Conservation (phyloP, 2,888 invertebrate genomes). For the Epirrhoe tristata region DNA sequence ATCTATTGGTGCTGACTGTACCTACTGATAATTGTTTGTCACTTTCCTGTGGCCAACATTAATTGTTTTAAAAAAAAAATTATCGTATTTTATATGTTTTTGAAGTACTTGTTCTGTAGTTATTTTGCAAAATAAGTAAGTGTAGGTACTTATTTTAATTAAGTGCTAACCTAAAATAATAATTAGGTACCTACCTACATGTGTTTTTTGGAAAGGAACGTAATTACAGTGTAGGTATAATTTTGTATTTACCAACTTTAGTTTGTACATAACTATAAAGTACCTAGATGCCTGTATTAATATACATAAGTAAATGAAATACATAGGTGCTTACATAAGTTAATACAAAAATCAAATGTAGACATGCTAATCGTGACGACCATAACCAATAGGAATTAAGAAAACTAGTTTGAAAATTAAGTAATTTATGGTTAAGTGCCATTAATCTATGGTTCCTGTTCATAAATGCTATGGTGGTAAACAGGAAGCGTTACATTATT, state of each 20-base stretch:
- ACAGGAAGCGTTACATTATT: constrained; percentile 22
- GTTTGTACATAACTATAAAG: background rate
- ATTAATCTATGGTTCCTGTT: constrained; percentile 19
- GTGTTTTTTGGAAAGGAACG: background rate
- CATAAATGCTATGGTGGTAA: constrained; percentile 22
- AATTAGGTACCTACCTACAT: background rate
- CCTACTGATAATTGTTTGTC: constrained; percentile 20
- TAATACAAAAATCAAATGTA: background rate
- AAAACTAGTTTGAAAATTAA: constrained; percentile 16
- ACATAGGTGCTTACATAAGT: background rate
- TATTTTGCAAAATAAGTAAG: background rate
- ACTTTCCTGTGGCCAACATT: constrained; percentile 18
- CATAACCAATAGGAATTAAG: background rate
- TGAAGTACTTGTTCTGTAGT: background rate
- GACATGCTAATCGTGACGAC: background rate
- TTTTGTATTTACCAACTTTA: background rate
- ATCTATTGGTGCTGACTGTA: background rate
- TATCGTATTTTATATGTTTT: constrained; percentile 3
- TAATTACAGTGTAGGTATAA: background rate
- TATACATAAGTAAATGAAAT: background rate
- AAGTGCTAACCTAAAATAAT: background rate
- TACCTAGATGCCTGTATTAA: background rate
- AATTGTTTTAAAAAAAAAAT: background rate
- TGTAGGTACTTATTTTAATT: background rate
- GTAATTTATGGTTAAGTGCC: constrained; percentile 14